Evolutionary conservation across 2,888 invertebrate species (phyloP), one percentile per base, ranked within the genome.

Genomic region (Mythimna pallens): DNA sequence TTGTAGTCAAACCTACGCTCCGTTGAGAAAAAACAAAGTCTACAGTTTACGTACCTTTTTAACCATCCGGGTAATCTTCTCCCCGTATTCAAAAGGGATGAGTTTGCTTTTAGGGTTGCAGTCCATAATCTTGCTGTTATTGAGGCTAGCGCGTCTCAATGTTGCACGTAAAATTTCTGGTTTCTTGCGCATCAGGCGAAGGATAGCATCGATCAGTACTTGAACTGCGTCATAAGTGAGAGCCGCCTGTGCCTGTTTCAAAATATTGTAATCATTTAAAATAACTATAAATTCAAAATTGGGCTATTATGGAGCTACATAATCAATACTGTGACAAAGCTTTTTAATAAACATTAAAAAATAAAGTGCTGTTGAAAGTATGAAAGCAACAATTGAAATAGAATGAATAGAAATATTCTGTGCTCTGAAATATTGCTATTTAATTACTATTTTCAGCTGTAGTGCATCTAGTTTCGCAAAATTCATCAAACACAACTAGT

Each of bases 221-320:
- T 98, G 98, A 12, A 99, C 98, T 0, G 98, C 98, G 90, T 99
- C 99, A 93, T 99, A 99, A 97, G 99, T 99, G 82, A 99, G 96
- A 1, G 99, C 99, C 0, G 99, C 98, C 94, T 99, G 98, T 7
- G 99, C 98, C 99, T 99, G 92, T 79, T 66, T n/a, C 0, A 76
- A 54, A 62, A 76, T 65, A 52, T 1, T 30, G 9, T 58, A 66
- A 30, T 30, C 30, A 30, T 30, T 30, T 30, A 30, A 30, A 30
- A 30, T 25, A 25, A 2, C 25, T 25, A 25, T 1, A 25, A 25
- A 25, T 25, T 25, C 30, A 30, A 30, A 30, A 30, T 3, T 30
- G 2, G 30, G 3, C 30, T 30, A 30, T 30, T 2, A 3, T 30
- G 30, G 30, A 30, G 30, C 30, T 2, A 30, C 30, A 30, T 30